Percentiles rank a stretch among this genome's conserved stretches.
Evolutionary conservation across 2,113 vertebrate genomes (phyloP).

Genomic region (Triplophysa tibetana): DNA sequence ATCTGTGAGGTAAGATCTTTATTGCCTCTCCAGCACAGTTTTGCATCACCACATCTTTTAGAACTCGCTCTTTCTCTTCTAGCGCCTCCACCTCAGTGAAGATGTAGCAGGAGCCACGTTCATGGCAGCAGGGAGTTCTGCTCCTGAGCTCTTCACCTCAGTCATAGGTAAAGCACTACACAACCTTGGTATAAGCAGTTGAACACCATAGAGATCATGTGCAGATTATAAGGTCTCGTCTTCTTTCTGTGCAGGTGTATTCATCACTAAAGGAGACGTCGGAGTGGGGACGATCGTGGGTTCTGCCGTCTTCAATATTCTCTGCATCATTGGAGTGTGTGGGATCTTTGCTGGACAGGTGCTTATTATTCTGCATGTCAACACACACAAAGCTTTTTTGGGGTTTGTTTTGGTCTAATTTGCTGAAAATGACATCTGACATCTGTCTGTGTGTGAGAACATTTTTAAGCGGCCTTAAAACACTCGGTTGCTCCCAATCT

Average conservation of each 20-base stretch:
- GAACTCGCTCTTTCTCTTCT: conserved; percentile 34
- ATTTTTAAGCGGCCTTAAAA: too few relatives aligned
- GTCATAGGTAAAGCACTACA: conserved; percentile 84
- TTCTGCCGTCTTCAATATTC: conserved; percentile 96
- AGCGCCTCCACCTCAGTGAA: conserved; percentile 94
- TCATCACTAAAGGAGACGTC: conserved; percentile 96
- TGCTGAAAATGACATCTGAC: too few relatives aligned
- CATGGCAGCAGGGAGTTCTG: conserved; percentile 97
- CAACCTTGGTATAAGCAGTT: not conserved
- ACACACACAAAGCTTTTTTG: not conserved
- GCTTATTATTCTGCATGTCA: conserved; percentile 19
- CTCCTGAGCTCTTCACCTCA: conserved; percentile 97
- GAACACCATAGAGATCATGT: not conserved
- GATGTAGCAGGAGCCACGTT: conserved; percentile 97
- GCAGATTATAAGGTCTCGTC: not conserved
- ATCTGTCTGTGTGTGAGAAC: too few relatives aligned
- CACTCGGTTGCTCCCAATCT: too few relatives aligned
- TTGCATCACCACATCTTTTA: not conserved
- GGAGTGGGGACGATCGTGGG: conserved; percentile 98
- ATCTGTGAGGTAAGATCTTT: conserved; percentile 85
- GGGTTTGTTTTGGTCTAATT: not conserved
- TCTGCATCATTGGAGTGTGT: conserved; percentile 96
- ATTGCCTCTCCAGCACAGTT: not conserved
- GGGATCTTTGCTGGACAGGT: conserved; percentile 95
- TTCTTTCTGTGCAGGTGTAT: conserved; percentile 81